These are phyloP conservation scores for Phoxinus dragarum DNA, from an alignment of 2,797 vertebrate genomes.

Conservation along the genomic window DNA sequence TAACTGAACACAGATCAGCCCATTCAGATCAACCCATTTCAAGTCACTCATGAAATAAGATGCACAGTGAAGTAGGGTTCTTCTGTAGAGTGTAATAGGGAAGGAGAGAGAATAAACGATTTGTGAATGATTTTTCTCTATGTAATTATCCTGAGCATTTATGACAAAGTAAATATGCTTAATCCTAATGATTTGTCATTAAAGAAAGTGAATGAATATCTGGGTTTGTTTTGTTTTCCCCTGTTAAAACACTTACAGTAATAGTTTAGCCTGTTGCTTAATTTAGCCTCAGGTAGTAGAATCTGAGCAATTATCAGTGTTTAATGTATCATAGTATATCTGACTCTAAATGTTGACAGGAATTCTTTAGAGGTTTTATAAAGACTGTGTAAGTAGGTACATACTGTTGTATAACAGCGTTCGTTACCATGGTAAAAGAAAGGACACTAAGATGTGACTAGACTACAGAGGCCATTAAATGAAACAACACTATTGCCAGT, in stretches of 20 bases:
- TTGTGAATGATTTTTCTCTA: conserved; percentile 18
- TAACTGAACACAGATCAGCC: conserved; percentile 24
- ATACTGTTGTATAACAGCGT: conserved; percentile 17
- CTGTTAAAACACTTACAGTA: background rate
- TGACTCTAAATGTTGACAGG: conserved; percentile 16
- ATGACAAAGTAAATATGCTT: conserved; percentile 28
- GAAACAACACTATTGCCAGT: conserved; percentile 36
- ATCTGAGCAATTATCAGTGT: background rate
- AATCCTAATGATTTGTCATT: conserved; percentile 38
- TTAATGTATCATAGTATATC: background rate
- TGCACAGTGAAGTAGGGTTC: background rate
- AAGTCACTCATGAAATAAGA: conserved; percentile 15
- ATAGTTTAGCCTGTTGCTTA: background rate
- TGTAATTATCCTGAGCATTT: background rate
- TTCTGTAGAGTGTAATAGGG: background rate
- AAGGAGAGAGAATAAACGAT: background rate
- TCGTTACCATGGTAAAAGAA: conserved; percentile 49
- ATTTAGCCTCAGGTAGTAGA: background rate
- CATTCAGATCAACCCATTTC: conserved; percentile 20
- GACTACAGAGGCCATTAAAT: conserved; percentile 49
- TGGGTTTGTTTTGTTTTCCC: background rate
- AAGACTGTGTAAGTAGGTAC: background rate
- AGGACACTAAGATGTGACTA: conserved; percentile 59
- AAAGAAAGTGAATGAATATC: conserved; percentile 48
- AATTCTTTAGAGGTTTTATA: background rate